Evolutionary conservation across 2,797 vertebrate species (phyloP).

Genomic region (Melanotaenia maccullochi): DNA sequence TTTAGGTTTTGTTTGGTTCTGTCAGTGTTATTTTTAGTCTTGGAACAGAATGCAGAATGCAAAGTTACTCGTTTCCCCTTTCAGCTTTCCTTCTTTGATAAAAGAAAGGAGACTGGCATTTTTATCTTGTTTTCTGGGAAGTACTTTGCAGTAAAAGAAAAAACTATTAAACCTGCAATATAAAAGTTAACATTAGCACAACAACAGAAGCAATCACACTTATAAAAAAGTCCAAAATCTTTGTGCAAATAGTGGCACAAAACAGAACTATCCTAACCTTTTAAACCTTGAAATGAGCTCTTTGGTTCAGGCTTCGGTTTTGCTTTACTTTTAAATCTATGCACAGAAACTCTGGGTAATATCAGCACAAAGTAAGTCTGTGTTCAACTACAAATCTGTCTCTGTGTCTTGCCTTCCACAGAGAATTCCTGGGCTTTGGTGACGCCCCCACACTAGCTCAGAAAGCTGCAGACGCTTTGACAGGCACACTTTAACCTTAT

Average conservation of each 20-base stretch:
- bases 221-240: too few species aligned
- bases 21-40: neutral
- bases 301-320: too few species aligned
- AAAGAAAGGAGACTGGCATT: neutral
- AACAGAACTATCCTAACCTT: neutral
- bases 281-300: conserved; percentile 23
- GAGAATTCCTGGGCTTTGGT: conserved; percentile 30
- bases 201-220: neutral
- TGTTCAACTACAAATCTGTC: conserved; percentile 21
- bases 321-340: conserved; percentile 8
- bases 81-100: neutral
- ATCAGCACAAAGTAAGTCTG: conserved; percentile 1
- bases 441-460: conserved; percentile 31
- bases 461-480: conserved; percentile 59
- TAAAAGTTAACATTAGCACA: neutral
- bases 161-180: neutral
- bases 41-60: neutral
- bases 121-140: neutral
- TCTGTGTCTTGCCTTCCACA: conserved; percentile 14
- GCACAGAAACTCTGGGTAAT: conserved; percentile 9
- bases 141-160: neutral
- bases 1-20: neutral
- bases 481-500: conserved; percentile 42
- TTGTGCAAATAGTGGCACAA: too few species aligned
- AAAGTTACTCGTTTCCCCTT: neutral